These are phyloP conservation scores for Zaprionus ornatus DNA, from an alignment of 1,140 invertebrate species.

Conservation along the genomic window DNA sequence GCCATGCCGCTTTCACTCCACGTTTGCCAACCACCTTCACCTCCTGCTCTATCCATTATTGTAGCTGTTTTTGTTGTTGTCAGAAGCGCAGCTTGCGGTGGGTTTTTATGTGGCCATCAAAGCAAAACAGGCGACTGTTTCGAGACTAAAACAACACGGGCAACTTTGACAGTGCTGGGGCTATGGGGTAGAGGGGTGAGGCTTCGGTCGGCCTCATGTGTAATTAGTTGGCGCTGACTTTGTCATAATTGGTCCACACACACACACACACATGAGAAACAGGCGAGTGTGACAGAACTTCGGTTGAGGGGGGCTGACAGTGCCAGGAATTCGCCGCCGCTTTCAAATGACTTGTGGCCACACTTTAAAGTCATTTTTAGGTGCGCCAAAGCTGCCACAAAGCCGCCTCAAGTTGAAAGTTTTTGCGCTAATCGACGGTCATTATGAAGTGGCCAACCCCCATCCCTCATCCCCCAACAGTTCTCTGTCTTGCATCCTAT, in stretches of 20 bases:
- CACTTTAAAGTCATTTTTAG: slow-evolving; percentile 67
- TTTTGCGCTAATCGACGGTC: slow-evolving; percentile 51
- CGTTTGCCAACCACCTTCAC: neutral
- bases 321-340: slow-evolving; percentile 19
- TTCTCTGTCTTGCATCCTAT: too few relatives aligned
- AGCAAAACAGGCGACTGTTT: slow-evolving; percentile 23
- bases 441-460: slow-evolving; percentile 34
- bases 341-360: slow-evolving; percentile 54
- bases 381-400: slow-evolving; percentile 42
- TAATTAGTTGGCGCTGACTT: slow-evolving; percentile 63
- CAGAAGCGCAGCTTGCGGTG: slow-evolving; percentile 27
- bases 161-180: neutral
- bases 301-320: neutral
- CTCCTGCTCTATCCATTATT: neutral
- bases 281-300: neutral
- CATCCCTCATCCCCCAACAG: too few relatives aligned
- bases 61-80: slow-evolving; percentile 48
- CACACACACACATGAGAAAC: slow-evolving; percentile 7
- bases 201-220: slow-evolving; percentile 40
- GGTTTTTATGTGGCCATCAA: slow-evolving; percentile 42
- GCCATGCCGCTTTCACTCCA: slow-evolving; percentile 20
- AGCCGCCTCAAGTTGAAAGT: slow-evolving; percentile 26
- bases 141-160: slow-evolving; percentile 47
- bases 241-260: slow-evolving; percentile 44
- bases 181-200: too few relatives aligned